Evolutionary conservation across 2,888 invertebrate genomes (phyloP), one percentile per base, ranked within the genome.

Genomic region (Brassicogethes aeneus): DNA sequence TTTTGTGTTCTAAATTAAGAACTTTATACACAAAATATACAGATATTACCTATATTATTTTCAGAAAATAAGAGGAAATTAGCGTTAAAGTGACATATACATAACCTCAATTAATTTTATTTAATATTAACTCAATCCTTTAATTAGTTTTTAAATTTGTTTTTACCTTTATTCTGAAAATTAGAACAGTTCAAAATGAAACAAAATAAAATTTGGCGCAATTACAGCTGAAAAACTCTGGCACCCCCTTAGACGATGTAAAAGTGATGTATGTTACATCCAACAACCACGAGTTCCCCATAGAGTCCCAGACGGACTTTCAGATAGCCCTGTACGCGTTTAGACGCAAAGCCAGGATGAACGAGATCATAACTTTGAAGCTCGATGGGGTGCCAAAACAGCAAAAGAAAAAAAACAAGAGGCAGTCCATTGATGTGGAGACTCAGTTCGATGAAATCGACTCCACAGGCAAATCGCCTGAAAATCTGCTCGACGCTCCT

Each of bases 301-400:
- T 72, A 37, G 63, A 69, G 40, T 65, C 64, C 16, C 65, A 70
- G 46, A 59, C 59, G 15, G 69, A 70, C 47, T 71, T 71, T 41
- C 62, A 67, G 43, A 62, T 68, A 37, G 70, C 70, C 16, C 47
- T 71, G 36, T 66, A 67, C 39, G 56, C 59, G 3, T 68, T 66
- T 41, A 52, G 67, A 16, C 53, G 64, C 41, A 60, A 61, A 41
- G 67, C 69, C 1, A 55, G 62, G 17, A 56, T 59, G 43, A 63
- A 63, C 2, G 64, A 65, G 40, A 56, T 64, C 16, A 66, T 68
- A 16, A 60, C 61, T 17, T 48, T 70, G 7, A 62, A 59, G 45
- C 43, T 69, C 16, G 66, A 67, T 17, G 58, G 60, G 39, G 49
- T 62, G 30, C 53, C 52, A 8, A 42, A 41, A 29, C 34, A 42